These are phyloP conservation scores for Sebastes variabilis DNA, from an alignment of 2,797 vertebrate species.

Conservation along the genomic window DNA sequence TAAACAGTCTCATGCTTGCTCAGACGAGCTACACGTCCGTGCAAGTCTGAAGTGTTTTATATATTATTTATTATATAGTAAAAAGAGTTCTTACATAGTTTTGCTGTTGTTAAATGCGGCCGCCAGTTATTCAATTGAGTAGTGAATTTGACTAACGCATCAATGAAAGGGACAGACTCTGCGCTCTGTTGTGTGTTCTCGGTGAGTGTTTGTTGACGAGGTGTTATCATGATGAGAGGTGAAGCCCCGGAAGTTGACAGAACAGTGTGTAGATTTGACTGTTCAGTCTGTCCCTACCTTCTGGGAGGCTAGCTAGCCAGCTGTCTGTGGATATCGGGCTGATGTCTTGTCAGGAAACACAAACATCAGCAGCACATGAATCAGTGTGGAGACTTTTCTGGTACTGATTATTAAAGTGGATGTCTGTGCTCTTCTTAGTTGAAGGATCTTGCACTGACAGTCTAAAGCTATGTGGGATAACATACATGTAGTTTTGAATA, in stretches of 20 bases:
- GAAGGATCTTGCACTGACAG: neutral
- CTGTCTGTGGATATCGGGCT: conserved; percentile 12
- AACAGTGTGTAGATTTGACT: neutral
- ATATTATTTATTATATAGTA: too few species aligned
- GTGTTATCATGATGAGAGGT: neutral
- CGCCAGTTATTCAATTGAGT: too few species aligned
- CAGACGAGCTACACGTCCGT: too few species aligned
- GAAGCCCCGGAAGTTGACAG: conserved; percentile 6
- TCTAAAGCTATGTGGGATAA: neutral
- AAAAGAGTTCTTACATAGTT: too few species aligned
- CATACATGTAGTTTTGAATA: neutral
- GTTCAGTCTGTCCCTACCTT: conserved; percentile 19
- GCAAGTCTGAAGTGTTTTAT: too few species aligned
- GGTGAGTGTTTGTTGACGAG: conserved; percentile 2
- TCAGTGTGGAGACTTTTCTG: neutral
- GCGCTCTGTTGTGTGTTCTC: neutral
- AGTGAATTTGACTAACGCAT: neutral
- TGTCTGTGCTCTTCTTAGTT: neutral
- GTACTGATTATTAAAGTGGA: neutral
- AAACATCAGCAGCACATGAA: conserved; percentile 5
- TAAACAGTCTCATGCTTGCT: too few species aligned
- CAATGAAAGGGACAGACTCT: neutral
- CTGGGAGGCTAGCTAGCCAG: conserved; percentile 17
- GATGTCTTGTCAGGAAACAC: conserved; percentile 20
- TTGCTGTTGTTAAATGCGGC: too few species aligned